Evolutionary conservation across 2,113 vertebrate species (phyloP).

Genomic region (Mus pahari): DNA sequence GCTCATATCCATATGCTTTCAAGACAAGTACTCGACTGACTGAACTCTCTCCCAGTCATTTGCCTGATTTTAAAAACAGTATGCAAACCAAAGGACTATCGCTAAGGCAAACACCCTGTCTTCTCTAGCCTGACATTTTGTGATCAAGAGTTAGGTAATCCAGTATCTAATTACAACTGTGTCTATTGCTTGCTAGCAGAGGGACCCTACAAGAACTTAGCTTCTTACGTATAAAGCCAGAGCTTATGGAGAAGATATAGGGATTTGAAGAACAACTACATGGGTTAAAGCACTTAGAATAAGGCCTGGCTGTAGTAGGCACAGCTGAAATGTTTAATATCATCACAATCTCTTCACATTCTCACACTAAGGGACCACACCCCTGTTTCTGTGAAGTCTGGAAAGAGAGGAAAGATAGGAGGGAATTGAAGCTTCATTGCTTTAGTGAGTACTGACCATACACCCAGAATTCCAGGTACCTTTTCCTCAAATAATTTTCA

Average conservation of each 20-base stretch:
- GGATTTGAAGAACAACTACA: neutral
- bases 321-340: slow-evolving; percentile 3
- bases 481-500: slow-evolving; percentile 46
- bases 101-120: neutral
- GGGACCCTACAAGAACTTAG: neutral
- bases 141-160: neutral
- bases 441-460: neutral
- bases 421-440: neutral
- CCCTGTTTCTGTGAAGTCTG: slow-evolving; percentile 20
- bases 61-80: slow-evolving; percentile 37
- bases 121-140: neutral
- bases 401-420: neutral
- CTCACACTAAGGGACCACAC: neutral
- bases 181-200: neutral
- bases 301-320: neutral
- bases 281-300: slow-evolving; percentile 35
- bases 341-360: neutral
- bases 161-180: neutral
- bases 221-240: slow-evolving; percentile 48
- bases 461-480: neutral
- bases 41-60: neutral
- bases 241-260: neutral
- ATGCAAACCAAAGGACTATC: neutral
- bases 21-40: neutral
- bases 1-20: neutral